Base-by-base conservation (phyloP, 2,888 invertebrate species). In the Malachius bipustulatus region DNA sequence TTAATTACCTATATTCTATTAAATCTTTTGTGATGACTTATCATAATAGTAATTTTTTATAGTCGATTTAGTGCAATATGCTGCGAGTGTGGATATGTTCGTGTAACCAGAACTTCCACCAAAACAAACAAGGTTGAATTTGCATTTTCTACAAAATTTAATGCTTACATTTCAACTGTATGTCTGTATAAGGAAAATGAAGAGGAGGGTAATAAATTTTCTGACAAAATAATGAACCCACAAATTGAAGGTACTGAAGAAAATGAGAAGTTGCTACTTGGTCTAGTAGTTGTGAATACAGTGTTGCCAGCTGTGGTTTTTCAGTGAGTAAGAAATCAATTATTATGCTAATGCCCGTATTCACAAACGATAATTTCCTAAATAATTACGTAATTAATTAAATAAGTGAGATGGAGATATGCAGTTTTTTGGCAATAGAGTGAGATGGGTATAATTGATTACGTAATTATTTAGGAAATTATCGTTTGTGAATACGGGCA, bases 61-160 rank as follows among this genome's bases (percentile, higher is more conserved):
- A 71, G 71, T 48, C 57, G 76, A 48, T 41, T 76, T 32, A 70
- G 73, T 11, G 70, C 67, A 12, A 61, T 70, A 45, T 74, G 73
- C 4, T 73, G 72, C 49, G 73, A 76, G 59, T 71, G 70, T 60
- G 77, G 77, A 3, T 60, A 66, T 38, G 60, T 75, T 2, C 64
- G 65, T 49, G 50, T 76, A n/a, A 56, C 65, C 32, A 54, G 67
- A 42, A 63, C 72, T 3, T 63, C 69, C 47, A 61, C 66, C 3
- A 54, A 57, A 44, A 63, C 63, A 24, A 58, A 64, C 49, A 64
- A 65, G 47, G 55, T 75, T 14, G 41, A 65, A 8, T 57, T 60
- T 43, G 62, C 54, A 33, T 72, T 71, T 63, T 57, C 60, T n/a
- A 59, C 70, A 15, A 60, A 63, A 51, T 69, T 69, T 43, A 61